phyloP scores from a whole-genome alignment of 2,113 vertebrate species.

The Varanus salvator region DNA sequence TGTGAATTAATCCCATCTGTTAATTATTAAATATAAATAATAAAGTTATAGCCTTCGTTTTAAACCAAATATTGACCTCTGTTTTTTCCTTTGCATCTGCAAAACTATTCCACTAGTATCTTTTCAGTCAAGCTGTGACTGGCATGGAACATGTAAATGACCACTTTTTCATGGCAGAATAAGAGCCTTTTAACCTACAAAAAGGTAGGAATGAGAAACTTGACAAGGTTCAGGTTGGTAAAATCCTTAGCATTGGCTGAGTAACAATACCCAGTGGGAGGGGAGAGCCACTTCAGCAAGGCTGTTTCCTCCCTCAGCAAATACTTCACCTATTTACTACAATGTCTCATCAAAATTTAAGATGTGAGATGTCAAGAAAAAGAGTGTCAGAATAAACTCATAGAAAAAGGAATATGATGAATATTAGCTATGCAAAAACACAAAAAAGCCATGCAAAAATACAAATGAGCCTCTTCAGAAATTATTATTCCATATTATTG shows the following conservation, averaged over 20 bases:
- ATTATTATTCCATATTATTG: neutral
- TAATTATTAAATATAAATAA: neutral
- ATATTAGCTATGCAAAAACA: neutral
- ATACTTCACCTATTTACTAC: neutral
- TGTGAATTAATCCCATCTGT: neutral
- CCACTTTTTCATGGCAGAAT: conserved; percentile 34
- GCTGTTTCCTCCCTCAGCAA: neutral
- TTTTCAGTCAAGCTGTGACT: neutral
- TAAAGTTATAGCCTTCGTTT: neutral
- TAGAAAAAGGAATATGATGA: neutral
- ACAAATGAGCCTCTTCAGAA: conserved; percentile 4
- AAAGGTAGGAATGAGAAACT: neutral
- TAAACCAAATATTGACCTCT: neutral
- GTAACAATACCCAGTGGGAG: neutral
- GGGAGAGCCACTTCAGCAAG: neutral
- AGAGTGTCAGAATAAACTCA: neutral
- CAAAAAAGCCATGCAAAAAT: neutral
- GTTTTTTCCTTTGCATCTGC: neutral
- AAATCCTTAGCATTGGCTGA: neutral
- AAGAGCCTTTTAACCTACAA: neutral
- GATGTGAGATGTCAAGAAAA: neutral
- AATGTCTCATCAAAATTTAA: neutral
- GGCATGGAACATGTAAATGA: conserved; percentile 47
- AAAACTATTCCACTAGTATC: accelerated
- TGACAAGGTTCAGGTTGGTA: neutral